Conservation (phyloP, 2,797 vertebrate genomes). For the Ispidina lecontei region DNA sequence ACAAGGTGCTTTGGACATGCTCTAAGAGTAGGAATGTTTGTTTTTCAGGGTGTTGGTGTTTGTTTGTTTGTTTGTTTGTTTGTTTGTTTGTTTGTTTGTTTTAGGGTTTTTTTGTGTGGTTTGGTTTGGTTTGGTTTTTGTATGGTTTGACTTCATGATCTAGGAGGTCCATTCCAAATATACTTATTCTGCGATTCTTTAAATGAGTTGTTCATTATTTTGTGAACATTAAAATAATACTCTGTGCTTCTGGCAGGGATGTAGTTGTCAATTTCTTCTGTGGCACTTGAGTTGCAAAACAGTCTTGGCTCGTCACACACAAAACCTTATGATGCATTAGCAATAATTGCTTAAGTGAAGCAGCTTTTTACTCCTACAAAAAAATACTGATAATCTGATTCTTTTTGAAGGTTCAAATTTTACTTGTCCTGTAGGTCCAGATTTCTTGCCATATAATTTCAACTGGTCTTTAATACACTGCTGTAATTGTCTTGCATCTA, state of each 20-base stretch:
- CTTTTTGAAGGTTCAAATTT: neutral
- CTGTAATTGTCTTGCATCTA: neutral
- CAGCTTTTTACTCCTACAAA: conserved; percentile 5
- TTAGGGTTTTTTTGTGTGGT: no score
- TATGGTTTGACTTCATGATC: no score
- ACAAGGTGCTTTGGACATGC: no score
- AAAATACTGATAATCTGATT: neutral
- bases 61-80: no score
- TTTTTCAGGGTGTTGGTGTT: no score
- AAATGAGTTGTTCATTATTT: neutral
- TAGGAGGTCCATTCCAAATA: no score
- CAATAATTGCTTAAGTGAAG: neutral
- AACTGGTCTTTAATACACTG: neutral
- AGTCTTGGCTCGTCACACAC: neutral
- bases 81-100: no score
- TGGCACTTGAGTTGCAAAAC: conserved; percentile 3
- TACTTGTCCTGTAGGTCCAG: neutral
- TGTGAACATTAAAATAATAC: neutral
- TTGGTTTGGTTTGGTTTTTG: no score
- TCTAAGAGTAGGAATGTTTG: no score
- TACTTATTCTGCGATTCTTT: neutral
- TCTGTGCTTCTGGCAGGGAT: neutral
- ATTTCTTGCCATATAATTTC: neutral
- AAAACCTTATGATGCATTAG: neutral
- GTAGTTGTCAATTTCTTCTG: neutral